phyloP scores from a whole-genome alignment of 2,888 invertebrate genomes.

The Xanthorhoe designata region DNA sequence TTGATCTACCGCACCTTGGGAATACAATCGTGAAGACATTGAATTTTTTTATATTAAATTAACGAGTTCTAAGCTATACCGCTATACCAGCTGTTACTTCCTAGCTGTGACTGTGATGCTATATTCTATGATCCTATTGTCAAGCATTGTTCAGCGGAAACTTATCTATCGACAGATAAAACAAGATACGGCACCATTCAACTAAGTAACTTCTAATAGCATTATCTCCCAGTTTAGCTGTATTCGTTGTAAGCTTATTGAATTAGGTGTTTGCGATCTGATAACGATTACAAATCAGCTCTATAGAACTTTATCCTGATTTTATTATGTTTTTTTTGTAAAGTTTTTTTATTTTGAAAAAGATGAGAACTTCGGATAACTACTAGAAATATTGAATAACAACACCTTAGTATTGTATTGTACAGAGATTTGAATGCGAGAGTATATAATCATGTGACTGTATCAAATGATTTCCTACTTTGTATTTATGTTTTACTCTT shows the following conservation, averaged over 20 bases:
- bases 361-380: neutral
- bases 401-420: neutral
- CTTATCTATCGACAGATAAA: conserved; percentile 37
- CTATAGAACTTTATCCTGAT: neutral
- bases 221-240: conserved; percentile 44
- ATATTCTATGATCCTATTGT: conserved; percentile 75
- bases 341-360: neutral
- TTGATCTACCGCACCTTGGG: no score
- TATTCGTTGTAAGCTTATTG: conserved; percentile 37
- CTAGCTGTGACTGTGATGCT: conserved; percentile 55
- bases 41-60: neutral
- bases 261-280: conserved; percentile 42
- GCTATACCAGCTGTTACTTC: no score
- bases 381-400: neutral
- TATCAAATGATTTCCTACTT: no score
- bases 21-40: no score
- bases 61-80: no score
- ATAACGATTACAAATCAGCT: conserved; percentile 20
- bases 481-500: no score
- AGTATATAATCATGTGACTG: no score
- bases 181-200: conserved; percentile 38
- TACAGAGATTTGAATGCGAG: no score
- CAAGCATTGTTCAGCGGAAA: conserved; percentile 54
- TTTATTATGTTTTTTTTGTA: conserved; percentile 14
- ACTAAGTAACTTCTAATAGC: conserved; percentile 23